phyloP scores from a whole-genome alignment of 2,797 vertebrate species.

The Sebastes ruberrimus region DNA sequence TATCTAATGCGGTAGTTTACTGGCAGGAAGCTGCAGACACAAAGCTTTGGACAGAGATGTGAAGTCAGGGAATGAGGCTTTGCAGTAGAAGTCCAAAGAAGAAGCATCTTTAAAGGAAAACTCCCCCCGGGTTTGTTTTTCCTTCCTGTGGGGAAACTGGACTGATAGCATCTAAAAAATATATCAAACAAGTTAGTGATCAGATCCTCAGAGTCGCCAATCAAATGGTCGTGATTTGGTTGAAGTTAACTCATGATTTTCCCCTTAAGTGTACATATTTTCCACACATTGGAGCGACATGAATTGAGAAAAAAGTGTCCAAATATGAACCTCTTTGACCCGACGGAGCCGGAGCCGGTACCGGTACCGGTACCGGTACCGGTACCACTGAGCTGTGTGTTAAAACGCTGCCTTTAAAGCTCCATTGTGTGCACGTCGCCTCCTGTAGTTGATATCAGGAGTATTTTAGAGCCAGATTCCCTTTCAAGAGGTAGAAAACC shows the following conservation, averaged over 20 bases:
- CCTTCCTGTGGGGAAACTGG: not conserved
- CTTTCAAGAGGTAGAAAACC: too few species aligned
- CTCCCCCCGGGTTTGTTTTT: slow-evolving; percentile 15
- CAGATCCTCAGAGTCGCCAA: not conserved
- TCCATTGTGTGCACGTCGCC: too few species aligned
- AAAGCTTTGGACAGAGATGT: slow-evolving; percentile 87
- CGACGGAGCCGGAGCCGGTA: too few species aligned
- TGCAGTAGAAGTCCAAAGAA: slow-evolving; percentile 73
- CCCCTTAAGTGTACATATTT: not conserved
- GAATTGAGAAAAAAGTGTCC: not conserved
- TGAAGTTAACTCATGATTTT: not conserved
- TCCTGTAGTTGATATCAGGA: too few species aligned
- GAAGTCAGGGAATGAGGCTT: slow-evolving; percentile 84
- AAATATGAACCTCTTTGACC: not conserved
- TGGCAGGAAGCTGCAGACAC: slow-evolving; percentile 94
- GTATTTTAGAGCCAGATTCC: too few species aligned
- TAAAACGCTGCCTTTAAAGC: too few species aligned
- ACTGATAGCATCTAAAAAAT: not conserved
- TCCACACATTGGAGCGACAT: not conserved
- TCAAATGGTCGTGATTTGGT: not conserved
- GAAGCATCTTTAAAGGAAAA: slow-evolving; percentile 60
- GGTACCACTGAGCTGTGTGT: too few species aligned
- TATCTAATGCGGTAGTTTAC: slow-evolving; percentile 93
- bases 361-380: too few species aligned
- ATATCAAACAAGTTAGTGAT: not conserved